A percentile compares a stretch with the other conserved stretches of the same genome.
phyloP scores from a whole-genome alignment of 2,113 vertebrate genomes.

The Sialia sialis region DNA sequence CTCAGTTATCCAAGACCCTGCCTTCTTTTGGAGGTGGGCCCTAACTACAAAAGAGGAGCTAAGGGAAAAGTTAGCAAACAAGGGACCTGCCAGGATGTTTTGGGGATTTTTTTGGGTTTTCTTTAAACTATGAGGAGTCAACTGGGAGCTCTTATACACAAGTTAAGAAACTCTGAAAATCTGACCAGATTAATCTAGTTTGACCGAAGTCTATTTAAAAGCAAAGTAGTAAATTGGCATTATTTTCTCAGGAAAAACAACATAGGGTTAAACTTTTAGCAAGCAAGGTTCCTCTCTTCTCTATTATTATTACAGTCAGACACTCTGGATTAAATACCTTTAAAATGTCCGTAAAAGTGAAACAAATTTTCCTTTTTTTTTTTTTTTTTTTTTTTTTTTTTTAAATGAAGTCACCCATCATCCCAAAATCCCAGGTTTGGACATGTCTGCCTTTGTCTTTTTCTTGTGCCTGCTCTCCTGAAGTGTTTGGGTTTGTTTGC shows the following conservation, averaged over 20 bases:
- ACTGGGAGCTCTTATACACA: not conserved
- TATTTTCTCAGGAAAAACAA: not conserved
- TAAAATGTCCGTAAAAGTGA: not conserved
- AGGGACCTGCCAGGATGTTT: not conserved
- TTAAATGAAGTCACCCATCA: conserved; percentile 65
- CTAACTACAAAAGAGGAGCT: not conserved
- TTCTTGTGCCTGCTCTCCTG: conserved; percentile 36
- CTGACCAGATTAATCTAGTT: not conserved
- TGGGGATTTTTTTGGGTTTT: not conserved
- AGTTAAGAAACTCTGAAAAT: not conserved
- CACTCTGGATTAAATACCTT: not conserved
- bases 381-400: not conserved
- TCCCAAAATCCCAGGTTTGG: conserved; percentile 77
- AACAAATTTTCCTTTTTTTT: conserved; percentile 19
- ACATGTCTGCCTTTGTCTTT: conserved; percentile 17
- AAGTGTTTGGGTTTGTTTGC: conserved; percentile 47
- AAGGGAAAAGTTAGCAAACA: not conserved
- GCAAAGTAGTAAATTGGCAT: not conserved
- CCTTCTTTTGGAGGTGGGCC: not conserved
- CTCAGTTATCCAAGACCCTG: not conserved
- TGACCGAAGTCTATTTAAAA: not conserved
- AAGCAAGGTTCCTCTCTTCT: not conserved
- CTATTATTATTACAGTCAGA: not conserved
- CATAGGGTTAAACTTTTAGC: not conserved
- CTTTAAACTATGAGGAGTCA: not conserved